phyloP scores from a whole-genome alignment of 2,113 vertebrate genomes.

The Eubucco bourcierii region DNA sequence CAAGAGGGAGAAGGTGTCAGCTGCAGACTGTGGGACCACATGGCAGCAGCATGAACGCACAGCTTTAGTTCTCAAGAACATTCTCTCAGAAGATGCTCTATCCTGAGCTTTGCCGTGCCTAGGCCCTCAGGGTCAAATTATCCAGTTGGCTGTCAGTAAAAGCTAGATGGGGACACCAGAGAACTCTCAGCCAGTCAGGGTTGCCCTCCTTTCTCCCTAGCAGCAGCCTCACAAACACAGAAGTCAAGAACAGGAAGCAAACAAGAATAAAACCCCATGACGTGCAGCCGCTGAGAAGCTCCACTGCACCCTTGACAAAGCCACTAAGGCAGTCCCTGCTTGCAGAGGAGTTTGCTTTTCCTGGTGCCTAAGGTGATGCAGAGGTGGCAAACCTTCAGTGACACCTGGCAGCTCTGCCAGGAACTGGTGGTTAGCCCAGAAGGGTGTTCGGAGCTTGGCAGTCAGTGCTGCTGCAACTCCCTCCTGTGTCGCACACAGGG shows the following conservation, averaged over 20 bases:
- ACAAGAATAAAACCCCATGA: neutral
- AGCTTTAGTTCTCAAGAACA: rapidly evolving
- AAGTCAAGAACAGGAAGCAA: neutral
- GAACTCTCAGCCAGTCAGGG: neutral
- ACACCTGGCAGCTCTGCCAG: neutral
- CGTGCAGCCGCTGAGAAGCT: neutral
- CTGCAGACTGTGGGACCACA: rapidly evolving
- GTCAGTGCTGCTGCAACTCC: neutral
- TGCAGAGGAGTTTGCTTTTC: neutral
- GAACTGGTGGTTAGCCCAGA: neutral
- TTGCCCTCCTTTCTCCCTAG: neutral
- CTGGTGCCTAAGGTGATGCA: neutral
- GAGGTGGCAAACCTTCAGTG: neutral
- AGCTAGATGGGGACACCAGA: neutral
- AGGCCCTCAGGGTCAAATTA: neutral
- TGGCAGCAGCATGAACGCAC: rapidly evolving
- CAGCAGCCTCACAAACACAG: neutral
- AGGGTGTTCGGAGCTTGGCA: neutral
- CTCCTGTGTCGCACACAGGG: neutral
- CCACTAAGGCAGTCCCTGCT: neutral
- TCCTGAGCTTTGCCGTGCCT: neutral
- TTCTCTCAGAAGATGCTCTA: neutral
- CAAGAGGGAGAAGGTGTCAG: neutral
- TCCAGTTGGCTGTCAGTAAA: neutral
- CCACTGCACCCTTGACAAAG: neutral